These are phyloP conservation scores for Eupeodes luniger DNA, from an alignment of 2,888 invertebrate genomes.

Conservation along the genomic window DNA sequence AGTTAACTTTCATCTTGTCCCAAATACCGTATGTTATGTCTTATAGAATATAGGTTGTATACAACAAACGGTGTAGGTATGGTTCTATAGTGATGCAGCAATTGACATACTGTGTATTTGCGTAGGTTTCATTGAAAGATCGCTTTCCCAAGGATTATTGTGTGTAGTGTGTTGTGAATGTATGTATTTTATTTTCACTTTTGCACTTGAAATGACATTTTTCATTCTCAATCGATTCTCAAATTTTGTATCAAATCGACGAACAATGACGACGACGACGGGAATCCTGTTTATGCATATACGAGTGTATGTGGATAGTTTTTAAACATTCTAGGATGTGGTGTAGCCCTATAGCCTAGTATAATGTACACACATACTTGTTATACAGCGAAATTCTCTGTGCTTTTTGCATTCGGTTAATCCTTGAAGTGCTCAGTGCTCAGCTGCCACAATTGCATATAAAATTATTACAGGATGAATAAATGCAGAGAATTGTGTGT, in stretches of 20 bases:
- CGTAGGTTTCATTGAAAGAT: not conserved
- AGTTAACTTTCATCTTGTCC: conserved; percentile 68
- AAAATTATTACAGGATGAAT: conserved; percentile 75
- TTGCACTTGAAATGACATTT: conserved; percentile 41
- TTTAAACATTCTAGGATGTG: conserved; percentile 34
- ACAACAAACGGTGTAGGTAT: not conserved
- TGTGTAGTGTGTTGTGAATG: not conserved
- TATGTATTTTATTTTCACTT: conserved; percentile 48
- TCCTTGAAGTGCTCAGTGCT: conserved; percentile 74
- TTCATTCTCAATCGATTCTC: conserved; percentile 55
- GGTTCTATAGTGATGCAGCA: not conserved
- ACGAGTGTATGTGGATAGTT: not conserved
- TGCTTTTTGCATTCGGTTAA: conserved; percentile 58
- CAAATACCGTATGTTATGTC: not conserved
- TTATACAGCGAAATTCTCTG: not conserved
- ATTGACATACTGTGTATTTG: conserved; percentile 7
- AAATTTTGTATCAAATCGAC: conserved; percentile 29
- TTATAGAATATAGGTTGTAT: not conserved
- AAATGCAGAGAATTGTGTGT: conserved; percentile 41
- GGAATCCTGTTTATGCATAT: not conserved
- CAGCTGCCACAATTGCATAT: conserved; percentile 74
- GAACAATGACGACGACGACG: not conserved
- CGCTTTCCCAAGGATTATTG: conserved; percentile 50
- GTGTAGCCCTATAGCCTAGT: not conserved
- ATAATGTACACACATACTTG: not conserved